These are phyloP conservation scores for Heteronetta atricapilla DNA, from an alignment of 2,113 vertebrate species.

Conservation along the genomic window DNA sequence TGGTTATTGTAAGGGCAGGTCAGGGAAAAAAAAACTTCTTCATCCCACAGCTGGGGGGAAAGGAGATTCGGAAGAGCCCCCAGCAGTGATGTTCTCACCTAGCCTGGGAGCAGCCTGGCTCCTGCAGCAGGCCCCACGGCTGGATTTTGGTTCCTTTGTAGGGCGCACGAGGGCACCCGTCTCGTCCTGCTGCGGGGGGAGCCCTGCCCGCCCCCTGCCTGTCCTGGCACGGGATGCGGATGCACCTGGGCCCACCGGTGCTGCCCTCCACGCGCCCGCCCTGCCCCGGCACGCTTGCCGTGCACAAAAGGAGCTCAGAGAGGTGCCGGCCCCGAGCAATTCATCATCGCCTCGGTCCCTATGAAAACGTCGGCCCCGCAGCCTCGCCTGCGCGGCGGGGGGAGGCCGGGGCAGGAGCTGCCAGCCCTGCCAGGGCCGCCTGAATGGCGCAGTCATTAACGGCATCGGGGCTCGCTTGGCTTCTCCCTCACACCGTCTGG, in stretches of 20 bases:
- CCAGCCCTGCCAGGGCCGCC: neutral
- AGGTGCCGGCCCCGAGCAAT: neutral
- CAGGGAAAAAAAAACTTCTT: neutral
- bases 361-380: neutral
- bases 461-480: neutral
- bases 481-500: neutral
- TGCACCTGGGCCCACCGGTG: neutral
- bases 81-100: neutral
- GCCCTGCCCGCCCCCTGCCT: neutral
- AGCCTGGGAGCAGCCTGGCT: neutral
- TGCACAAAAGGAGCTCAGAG: neutral
- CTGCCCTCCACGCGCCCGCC: accelerated
- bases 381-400: neutral
- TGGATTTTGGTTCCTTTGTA: neutral
- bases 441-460: neutral
- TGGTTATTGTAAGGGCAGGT: neutral
- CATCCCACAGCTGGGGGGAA: neutral
- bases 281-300: accelerated
- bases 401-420: accelerated
- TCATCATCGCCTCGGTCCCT: no score
- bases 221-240: neutral
- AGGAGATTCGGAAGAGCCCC: neutral
- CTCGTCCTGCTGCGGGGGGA: neutral
- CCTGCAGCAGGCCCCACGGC: neutral
- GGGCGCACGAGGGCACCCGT: neutral